Conservation (phyloP, 1,140 invertebrate species). For the Trachelipus rathkii region DNA sequence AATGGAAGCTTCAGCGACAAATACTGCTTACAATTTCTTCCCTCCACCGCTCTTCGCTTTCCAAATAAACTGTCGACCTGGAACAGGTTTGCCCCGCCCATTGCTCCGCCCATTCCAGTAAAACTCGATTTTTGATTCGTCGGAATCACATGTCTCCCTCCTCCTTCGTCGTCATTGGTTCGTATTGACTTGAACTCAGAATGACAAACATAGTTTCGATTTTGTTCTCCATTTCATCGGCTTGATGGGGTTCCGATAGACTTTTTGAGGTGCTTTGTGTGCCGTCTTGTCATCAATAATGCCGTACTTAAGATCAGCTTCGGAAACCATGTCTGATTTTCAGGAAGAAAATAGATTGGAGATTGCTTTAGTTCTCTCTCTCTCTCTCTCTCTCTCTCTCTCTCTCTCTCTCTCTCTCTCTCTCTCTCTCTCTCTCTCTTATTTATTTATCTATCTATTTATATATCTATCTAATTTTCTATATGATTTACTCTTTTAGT, state of each 20-base stretch:
- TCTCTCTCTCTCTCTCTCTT: too few relatives aligned
- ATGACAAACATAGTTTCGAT: constrained; percentile 43
- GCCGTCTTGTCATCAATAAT: constrained; percentile 43
- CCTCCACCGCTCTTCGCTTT: constrained; percentile 36
- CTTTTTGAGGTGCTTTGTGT: constrained; percentile 36
- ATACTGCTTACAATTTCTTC: constrained; percentile 31
- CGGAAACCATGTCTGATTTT: constrained; percentile 3
- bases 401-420: too few relatives aligned
- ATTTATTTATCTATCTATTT: too few relatives aligned
- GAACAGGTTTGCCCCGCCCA: constrained; percentile 31
- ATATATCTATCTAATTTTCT: too few relatives aligned
- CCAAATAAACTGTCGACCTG: constrained; percentile 31
- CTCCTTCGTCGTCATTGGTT: constrained; percentile 26
- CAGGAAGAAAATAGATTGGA: not conserved
- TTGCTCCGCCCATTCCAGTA: not conserved
- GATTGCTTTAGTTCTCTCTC: not conserved
- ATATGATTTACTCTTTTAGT: too few relatives aligned
- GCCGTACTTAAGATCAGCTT: constrained; percentile 33
- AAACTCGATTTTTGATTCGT: constrained; percentile 17
- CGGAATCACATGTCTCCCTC: constrained; percentile 17
- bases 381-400: too few relatives aligned
- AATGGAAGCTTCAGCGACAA: constrained; percentile 35
- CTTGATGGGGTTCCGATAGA: constrained; percentile 43
- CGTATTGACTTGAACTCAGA: constrained; percentile 23
- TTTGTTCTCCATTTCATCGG: constrained; percentile 43